These are phyloP conservation scores for Xylota sylvarum DNA, from an alignment of 2,888 invertebrate species.

Conservation along the genomic window DNA sequence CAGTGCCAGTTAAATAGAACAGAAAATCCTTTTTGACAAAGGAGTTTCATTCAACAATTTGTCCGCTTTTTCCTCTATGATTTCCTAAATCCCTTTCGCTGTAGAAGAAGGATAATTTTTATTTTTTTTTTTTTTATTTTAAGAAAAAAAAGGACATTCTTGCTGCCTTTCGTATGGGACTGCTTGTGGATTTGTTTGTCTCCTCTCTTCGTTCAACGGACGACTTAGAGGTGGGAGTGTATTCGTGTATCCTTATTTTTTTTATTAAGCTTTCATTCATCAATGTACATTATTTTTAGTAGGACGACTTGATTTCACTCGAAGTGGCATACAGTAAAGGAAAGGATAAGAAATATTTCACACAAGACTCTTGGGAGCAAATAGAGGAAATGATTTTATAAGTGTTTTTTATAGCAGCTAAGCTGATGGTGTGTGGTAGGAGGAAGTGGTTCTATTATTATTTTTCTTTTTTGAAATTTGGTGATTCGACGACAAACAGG, in stretches of 20 bases:
- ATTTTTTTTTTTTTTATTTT: too few relatives aligned
- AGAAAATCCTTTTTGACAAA: slow-evolving; percentile 74
- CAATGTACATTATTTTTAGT: slow-evolving; percentile 24
- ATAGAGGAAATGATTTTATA: slow-evolving; percentile 7
- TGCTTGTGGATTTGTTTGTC: slow-evolving; percentile 38
- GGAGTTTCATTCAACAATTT: slow-evolving; percentile 66
- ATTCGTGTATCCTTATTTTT: slow-evolving; percentile 1
- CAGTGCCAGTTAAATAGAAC: slow-evolving; percentile 68
- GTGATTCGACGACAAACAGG: slow-evolving; percentile 14
- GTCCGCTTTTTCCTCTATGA: slow-evolving; percentile 59
- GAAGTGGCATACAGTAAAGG: not conserved
- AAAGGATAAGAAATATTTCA: not conserved
- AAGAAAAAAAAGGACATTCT: slow-evolving; percentile 7
- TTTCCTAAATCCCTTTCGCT: slow-evolving; percentile 53
- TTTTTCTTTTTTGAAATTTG: slow-evolving; percentile 4
- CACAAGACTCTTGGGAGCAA: slow-evolving; percentile 1
- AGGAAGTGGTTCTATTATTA: slow-evolving; percentile 15
- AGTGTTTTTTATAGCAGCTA: slow-evolving; percentile 7
- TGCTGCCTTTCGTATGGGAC: not conserved
- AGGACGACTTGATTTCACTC: not conserved
- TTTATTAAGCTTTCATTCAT: slow-evolving; percentile 12
- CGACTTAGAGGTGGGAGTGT: not conserved
- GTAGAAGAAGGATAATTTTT: slow-evolving; percentile 3
- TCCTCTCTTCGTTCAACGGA: not conserved
- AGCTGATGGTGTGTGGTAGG: not conserved